Base-by-base conservation (phyloP, 2,888 invertebrate genomes). In the Gastrophysa polygoni region DNA sequence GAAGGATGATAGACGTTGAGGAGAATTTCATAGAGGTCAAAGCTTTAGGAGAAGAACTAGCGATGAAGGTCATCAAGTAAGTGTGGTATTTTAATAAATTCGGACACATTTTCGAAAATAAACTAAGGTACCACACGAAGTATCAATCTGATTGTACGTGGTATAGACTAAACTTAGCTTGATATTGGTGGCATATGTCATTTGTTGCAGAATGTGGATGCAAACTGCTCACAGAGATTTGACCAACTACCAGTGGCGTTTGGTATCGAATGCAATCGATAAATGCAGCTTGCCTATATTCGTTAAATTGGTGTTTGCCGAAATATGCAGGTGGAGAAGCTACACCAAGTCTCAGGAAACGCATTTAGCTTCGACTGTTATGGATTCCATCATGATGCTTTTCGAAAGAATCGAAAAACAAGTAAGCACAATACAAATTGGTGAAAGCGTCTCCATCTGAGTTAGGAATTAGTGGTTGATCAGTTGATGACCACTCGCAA, bases 381-480 rank as follows among this genome's bases (percentile, higher is more conserved):
- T 96, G 93, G 97, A 97, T 79, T 95, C 95, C 18, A 98, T 98
- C 75, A 96, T 95, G 92, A 92, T 96, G 90, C 83, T 98, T 11
- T 97, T 96, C 78, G 96, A 97, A 78, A 86, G 96, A 71, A 95
- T 98, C 68, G 98, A 98, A 80, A 96, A 95, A 76, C 96, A 96
- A 84, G 89, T 88, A 71, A 59, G 17, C n/a, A 0, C 5, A n/a
- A 46, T n/a, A n/a, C n/a, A n/a, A n/a, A n/a, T n/a, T n/a, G n/a
- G n/a, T n/a, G n/a, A n/a, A n/a, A n/a, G n/a, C n/a, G n/a, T n/a
- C n/a, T n/a, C n/a, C n/a, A n/a, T n/a, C n/a, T n/a, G n/a, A n/a
- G n/a, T n/a, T n/a, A n/a, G n/a, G n/a, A n/a, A n/a, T n/a, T n/a
- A n/a, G n/a, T n/a, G n/a, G n/a, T n/a, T n/a, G n/a, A n/a, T n/a